Conservation (phyloP, 2,797 vertebrate genomes). For the Galago senegalensis region DNA sequence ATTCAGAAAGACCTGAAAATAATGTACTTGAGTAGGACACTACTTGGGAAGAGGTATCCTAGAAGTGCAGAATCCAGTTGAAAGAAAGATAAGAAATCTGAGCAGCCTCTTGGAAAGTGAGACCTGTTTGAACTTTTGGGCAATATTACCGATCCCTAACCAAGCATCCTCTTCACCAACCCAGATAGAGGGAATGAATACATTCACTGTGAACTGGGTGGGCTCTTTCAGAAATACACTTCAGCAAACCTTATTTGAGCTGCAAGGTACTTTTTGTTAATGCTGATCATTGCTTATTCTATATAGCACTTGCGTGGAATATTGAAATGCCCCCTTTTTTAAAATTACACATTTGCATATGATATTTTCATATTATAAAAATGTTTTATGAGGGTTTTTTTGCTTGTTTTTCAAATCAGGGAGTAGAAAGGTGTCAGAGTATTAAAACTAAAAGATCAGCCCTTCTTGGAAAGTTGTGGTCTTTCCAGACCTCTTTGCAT, state of each 20-base stretch:
- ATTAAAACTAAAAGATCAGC: not conserved
- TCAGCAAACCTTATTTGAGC: not conserved
- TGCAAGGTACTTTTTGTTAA: not conserved
- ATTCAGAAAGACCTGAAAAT: constrained; percentile 19
- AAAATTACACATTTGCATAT: not conserved
- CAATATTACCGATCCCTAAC: not conserved
- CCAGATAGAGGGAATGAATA: not conserved
- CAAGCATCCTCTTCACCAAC: not conserved
- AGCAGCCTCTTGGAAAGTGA: not conserved
- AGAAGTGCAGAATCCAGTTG: not conserved
- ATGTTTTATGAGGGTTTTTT: not conserved
- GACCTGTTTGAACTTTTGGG: not conserved
- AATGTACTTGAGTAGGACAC: not conserved
- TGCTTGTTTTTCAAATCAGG: constrained; percentile 9
- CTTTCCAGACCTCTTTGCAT: not conserved
- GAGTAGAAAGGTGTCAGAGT: constrained; percentile 6
- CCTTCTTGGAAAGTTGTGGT: not conserved
- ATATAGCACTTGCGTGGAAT: not conserved
- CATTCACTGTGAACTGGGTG: not conserved
- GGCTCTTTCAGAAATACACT: not conserved
- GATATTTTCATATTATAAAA: not conserved
- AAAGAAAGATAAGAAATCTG: not conserved
- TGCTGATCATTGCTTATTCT: not conserved
- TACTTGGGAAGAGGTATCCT: not conserved
- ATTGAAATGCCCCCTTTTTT: not conserved